These are phyloP conservation scores for Ips typographus DNA, from an alignment of 1,140 invertebrate genomes.

Conservation along the genomic window DNA sequence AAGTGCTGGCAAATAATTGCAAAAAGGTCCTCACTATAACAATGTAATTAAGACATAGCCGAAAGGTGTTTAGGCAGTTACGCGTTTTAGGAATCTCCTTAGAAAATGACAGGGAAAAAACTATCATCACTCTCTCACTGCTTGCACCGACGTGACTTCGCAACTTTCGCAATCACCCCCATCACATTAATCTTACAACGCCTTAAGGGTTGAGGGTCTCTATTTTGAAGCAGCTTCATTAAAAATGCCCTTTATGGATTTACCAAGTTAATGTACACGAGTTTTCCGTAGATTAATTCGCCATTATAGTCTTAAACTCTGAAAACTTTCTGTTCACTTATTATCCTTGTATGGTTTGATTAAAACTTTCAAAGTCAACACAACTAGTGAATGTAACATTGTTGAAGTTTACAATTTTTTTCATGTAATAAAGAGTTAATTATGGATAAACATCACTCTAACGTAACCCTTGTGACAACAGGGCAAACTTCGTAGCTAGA, in stretches of 20 bases:
- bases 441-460: too few species aligned
- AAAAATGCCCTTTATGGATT: constrained; percentile 34
- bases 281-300: background rate
- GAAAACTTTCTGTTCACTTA: too few species aligned
- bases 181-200: constrained; percentile 43
- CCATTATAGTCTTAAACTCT: too few species aligned
- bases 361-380: too few species aligned
- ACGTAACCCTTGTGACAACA: too few species aligned
- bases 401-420: too few species aligned
- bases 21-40: too few species aligned
- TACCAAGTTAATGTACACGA: constrained; percentile 17
- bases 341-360: too few species aligned
- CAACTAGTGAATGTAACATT: too few species aligned
- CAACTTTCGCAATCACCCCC: constrained; percentile 47
- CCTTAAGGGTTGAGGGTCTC: constrained; percentile 31
- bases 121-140: constrained; percentile 43
- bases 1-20: too few species aligned
- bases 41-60: constrained; percentile 23
- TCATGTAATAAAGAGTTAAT: too few species aligned
- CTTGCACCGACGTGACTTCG: constrained; percentile 45
- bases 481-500: too few species aligned
- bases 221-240: constrained; percentile 41
- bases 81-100: constrained; percentile 44
- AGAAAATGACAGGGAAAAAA: constrained; percentile 39
- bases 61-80: constrained; percentile 23